Conservation (phyloP, 2,113 vertebrate species). For the Esox niger region DNA sequence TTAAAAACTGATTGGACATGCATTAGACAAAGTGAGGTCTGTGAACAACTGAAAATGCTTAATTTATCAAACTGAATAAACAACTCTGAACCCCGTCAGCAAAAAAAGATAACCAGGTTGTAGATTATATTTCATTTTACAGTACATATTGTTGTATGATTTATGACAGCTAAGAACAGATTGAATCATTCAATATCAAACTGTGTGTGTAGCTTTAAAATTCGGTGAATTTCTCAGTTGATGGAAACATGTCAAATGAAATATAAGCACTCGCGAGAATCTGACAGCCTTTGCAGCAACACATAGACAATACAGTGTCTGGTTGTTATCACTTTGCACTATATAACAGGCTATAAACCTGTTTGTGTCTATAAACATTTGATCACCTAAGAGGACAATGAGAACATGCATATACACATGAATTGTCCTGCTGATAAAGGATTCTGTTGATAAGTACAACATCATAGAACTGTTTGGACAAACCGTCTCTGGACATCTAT, state of each 20-base stretch:
- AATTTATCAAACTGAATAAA: slow-evolving; percentile 5
- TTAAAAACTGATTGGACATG: no score
- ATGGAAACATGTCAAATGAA: slow-evolving; percentile 12
- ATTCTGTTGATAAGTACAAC: background rate
- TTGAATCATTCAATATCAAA: slow-evolving; percentile 21
- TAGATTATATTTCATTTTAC: slow-evolving; percentile 28
- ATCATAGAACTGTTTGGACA: slow-evolving; percentile 13
- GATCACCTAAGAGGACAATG: background rate
- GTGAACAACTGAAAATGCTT: slow-evolving; percentile 6
- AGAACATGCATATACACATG: background rate
- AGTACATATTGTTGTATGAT: slow-evolving; percentile 22
- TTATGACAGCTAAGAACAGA: slow-evolving; percentile 17
- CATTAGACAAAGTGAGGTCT: background rate
- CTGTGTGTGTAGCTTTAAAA: slow-evolving; percentile 26
- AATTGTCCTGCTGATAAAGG: background rate
- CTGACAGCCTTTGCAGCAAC: background rate
- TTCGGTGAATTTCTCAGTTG: slow-evolving; percentile 2
- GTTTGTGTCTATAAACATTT: background rate
- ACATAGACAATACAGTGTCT: background rate
- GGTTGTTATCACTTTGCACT: background rate
- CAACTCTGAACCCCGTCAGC: slow-evolving; percentile 17
- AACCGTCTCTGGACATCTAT: slow-evolving; percentile 35
- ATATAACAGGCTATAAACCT: background rate
- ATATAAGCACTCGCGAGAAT: background rate
- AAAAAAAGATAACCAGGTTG: slow-evolving; percentile 11